Conservation (phyloP, 2,888 invertebrate genomes). For the Drosophila sordidapex region DNA sequence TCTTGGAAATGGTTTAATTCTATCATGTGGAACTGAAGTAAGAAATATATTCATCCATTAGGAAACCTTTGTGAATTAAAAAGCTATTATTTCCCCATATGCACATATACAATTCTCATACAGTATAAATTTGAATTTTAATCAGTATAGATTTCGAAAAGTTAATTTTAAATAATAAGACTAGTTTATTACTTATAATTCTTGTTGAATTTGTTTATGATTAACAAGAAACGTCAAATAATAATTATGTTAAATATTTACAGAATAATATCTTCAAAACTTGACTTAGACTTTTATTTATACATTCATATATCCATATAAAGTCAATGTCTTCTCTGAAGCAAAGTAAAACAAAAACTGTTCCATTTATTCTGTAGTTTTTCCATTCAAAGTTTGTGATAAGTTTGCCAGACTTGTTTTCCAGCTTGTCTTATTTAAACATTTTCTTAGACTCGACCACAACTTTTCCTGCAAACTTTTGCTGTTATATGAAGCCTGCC, state of each 20-base stretch:
- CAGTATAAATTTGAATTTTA: not conserved
- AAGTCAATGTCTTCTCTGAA: not conserved
- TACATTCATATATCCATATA: not conserved
- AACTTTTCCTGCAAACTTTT: conserved; percentile 42
- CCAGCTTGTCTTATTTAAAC: conserved; percentile 29
- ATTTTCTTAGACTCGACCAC: conserved; percentile 31
- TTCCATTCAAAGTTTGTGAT: conserved; percentile 12
- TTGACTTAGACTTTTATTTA: not conserved
- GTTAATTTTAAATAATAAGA: not conserved
- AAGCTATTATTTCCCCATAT: not conserved
- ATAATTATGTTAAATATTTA: not conserved
- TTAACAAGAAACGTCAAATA: not conserved
- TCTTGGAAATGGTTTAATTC: conserved; percentile 2
- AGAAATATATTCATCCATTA: not conserved
- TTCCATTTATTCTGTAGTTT: conserved; percentile 31
- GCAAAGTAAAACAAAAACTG: conserved; percentile 3
- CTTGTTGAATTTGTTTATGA: not conserved
- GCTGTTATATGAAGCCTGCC: conserved; percentile 25
- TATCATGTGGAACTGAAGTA: not conserved
- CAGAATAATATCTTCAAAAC: not conserved
- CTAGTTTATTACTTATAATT: not conserved
- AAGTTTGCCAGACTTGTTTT: conserved; percentile 36
- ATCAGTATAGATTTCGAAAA: not conserved
- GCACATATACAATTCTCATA: not conserved
- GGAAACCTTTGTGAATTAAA: not conserved